Evolutionary conservation across 1,140 invertebrate species (phyloP), one percentile per base, ranked within the genome.

Genomic region (Drosophila busckii): DNA sequence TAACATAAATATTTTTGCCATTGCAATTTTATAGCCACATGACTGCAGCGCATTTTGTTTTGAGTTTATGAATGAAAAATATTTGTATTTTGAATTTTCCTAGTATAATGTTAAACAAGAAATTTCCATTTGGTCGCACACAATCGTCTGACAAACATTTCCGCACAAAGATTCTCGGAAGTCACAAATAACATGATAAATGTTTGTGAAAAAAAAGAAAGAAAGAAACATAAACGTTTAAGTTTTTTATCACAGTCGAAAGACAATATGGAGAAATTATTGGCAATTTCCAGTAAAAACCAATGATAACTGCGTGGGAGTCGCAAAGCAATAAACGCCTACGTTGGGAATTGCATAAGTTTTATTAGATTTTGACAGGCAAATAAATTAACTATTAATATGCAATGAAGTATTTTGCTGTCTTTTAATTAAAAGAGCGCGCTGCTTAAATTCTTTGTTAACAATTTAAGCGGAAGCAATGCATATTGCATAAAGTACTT

Each of bases 101-200:
- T n/a, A n/a, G n/a, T n/a, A n/a, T n/a, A n/a, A n/a, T n/a, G n/a
- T n/a, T n/a, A 29, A 23, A 49, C 35, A 58, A 41, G 20, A 40
- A 5, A 26, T 35, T 53, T 44, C 29, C 16, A 53, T 53, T 53
- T 42, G 12, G 48, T 10, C n/a, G 3, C 8, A 6, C 25, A 13
- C 6, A 15, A 6, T n/a, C n/a, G n/a, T 41, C 26, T 44, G 37
- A 34, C 25, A 50, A 42, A 32, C 29, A 35, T 54, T 54, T 45
- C 31, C 40, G 29, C 22, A 54, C 15, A 7, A 7, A n/a, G n/a
- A n/a, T n/a, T n/a, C 22, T 23, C 40, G 50, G 50, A 54, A 54
- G 50, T 37, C 13, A 25, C 10, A 31, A 38, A 15, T 1, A 13
- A 28, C 31, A 6, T 41, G 19, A 48, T 38, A 49, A 29, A 49